These are phyloP conservation scores for Trochalopteron elliotii DNA, from an alignment of 2,113 vertebrate species.

Conservation along the genomic window DNA sequence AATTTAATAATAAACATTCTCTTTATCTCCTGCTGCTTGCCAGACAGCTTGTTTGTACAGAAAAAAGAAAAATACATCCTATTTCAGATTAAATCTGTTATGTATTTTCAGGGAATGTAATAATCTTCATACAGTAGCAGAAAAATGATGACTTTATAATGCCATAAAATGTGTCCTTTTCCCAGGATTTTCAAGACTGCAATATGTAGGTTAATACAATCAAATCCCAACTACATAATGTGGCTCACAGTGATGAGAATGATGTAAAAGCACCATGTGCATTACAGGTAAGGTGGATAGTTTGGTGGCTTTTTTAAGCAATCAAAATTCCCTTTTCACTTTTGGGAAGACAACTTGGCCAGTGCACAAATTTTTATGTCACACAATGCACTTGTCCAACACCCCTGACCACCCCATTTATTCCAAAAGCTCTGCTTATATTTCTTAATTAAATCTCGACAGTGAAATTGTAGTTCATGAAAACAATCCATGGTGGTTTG, in stretches of 20 bases:
- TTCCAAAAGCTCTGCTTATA: background rate
- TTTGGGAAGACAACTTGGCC: background rate
- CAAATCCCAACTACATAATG: background rate
- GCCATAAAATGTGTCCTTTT: background rate
- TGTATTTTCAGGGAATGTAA: background rate
- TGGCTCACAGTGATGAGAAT: background rate
- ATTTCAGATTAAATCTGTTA: background rate
- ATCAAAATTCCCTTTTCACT: background rate
- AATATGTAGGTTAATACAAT: background rate
- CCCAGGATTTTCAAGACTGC: background rate
- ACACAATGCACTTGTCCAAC: background rate
- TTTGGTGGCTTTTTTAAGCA: background rate
- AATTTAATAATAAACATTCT: background rate
- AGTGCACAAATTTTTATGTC: background rate
- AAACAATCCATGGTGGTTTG: background rate
- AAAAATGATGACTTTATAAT: background rate
- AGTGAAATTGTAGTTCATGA: background rate
- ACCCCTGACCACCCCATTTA: background rate
- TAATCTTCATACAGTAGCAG: background rate
- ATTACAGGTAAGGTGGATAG: background rate
- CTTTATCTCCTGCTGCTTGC: background rate
- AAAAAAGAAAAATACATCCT: background rate
- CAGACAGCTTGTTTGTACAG: background rate
- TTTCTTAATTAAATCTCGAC: constrained; percentile 13
- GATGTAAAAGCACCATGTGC: background rate